These are phyloP conservation scores for Myripristis murdjan DNA, from an alignment of 2,797 vertebrate genomes.

Conservation along the genomic window DNA sequence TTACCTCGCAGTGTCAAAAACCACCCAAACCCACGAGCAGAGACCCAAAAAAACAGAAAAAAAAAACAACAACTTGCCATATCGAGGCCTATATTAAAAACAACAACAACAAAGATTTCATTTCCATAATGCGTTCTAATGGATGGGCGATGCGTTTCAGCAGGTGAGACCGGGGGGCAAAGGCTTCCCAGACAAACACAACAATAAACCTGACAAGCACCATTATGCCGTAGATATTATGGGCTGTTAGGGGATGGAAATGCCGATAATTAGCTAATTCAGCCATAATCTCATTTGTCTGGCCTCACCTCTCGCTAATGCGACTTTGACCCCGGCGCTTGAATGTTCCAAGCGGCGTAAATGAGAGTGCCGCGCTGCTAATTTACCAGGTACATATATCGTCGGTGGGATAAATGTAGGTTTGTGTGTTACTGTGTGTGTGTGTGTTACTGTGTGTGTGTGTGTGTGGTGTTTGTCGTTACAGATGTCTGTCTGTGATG, in stretches of 20 bases:
- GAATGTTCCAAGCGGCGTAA: conserved; percentile 73
- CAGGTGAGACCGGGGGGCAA: conserved; percentile 81
- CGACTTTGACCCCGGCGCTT: conserved; percentile 76
- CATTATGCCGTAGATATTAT: conserved; percentile 84
- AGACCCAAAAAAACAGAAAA: too few species aligned
- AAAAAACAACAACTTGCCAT: conserved; percentile 65
- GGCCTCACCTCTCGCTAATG: conserved; percentile 76
- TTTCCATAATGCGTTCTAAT: conserved; percentile 89
- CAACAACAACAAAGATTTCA: conserved; percentile 78
- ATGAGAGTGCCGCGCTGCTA: conserved; percentile 69
- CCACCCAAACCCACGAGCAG: conserved; percentile 13
- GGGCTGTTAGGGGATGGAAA: conserved; percentile 83
- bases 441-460: conserved; percentile 25
- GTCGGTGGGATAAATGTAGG: conserved; percentile 21
- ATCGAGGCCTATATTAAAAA: conserved; percentile 68
- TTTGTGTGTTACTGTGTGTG: conserved; percentile 25
- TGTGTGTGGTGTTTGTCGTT: conserved; percentile 31
- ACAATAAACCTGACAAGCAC: conserved; percentile 84
- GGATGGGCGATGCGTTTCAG: conserved; percentile 82
- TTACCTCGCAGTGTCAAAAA: conserved; percentile 18
- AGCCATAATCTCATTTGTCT: conserved; percentile 87
- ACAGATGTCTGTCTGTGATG: conserved; percentile 10
- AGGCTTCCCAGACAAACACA: conserved; percentile 85
- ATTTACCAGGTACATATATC: conserved; percentile 58
- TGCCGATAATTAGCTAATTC: conserved; percentile 88